phyloP scores from a whole-genome alignment of 2,888 invertebrate species.

The Euplexia lucipara region DNA sequence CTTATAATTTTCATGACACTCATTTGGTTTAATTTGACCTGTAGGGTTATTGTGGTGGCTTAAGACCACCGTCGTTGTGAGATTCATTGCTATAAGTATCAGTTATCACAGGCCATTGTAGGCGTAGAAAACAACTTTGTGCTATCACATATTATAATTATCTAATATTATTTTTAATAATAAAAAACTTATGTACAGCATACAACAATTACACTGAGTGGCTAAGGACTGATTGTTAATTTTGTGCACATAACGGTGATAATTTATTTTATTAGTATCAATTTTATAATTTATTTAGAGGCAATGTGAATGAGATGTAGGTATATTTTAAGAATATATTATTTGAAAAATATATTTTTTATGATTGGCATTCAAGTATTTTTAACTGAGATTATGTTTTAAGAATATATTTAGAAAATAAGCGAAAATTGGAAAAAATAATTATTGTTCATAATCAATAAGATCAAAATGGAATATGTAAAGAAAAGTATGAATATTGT shows the following conservation, averaged over 20 bases:
- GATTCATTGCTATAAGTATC: constrained; percentile 37
- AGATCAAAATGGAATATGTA: constrained; percentile 23
- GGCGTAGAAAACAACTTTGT: constrained; percentile 5
- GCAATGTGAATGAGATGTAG: constrained; percentile 20
- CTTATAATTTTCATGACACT: constrained; percentile 53
- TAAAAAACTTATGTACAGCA: not conserved
- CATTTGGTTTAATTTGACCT: constrained; percentile 24
- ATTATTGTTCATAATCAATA: constrained; percentile 34
- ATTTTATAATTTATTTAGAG: constrained; percentile 45
- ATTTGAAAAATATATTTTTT: constrained; percentile 18
- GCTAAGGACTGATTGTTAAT: constrained; percentile 71
- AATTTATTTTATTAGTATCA: constrained; percentile 51
- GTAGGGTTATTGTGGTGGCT: constrained; percentile 25
- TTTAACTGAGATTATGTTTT: constrained; percentile 51
- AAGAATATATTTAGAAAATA: constrained; percentile 40
- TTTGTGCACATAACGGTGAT: constrained; percentile 49
- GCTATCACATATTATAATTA: constrained; percentile 11
- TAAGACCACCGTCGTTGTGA: constrained; percentile 24
- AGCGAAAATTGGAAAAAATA: constrained; percentile 28
- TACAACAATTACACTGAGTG: constrained; percentile 56
- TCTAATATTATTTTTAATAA: constrained; percentile 1
- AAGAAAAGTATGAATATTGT: constrained; percentile 38
- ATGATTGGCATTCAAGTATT: constrained; percentile 40
- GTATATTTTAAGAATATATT: constrained; percentile 29
- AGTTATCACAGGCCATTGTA: constrained; percentile 48